Evolutionary conservation across 2,797 vertebrate genomes (phyloP).

Genomic region (Peromyscus melanophrys): DNA sequence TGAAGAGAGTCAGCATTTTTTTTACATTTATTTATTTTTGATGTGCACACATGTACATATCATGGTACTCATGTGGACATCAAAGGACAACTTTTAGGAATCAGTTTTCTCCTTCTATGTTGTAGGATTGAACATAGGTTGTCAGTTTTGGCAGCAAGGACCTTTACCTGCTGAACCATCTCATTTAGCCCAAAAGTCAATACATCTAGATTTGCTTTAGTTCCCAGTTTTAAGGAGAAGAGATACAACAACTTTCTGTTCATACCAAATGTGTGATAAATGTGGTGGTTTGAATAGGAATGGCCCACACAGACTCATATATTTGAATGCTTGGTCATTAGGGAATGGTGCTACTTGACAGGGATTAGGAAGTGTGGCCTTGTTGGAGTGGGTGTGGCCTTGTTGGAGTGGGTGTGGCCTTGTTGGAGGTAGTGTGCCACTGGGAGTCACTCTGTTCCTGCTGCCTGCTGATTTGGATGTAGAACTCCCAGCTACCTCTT

Average conservation of each 20-base stretch:
- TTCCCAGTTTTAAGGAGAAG: background rate
- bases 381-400: background rate
- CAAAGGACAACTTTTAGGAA: background rate
- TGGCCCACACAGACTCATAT: background rate
- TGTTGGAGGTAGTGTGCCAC: background rate
- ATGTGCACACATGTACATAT: background rate
- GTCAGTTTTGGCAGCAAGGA: background rate
- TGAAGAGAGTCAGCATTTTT: background rate
- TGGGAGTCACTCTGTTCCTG: background rate
- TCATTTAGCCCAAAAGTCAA: background rate
- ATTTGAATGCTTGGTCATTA: background rate
- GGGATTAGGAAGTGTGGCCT: background rate
- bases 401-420: background rate
- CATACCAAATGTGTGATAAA: background rate
- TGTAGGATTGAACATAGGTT: background rate
- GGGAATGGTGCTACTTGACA: background rate
- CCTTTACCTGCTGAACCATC: background rate
- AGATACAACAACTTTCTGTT: background rate
- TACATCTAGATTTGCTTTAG: background rate
- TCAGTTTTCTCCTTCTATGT: background rate
- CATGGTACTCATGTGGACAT: background rate
- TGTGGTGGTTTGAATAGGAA: background rate
- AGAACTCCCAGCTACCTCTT: background rate
- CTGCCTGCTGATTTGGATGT: background rate
- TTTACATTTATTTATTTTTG: background rate